phyloP scores from a whole-genome alignment of 1,140 invertebrate genomes.

The Linepithema humile region DNA sequence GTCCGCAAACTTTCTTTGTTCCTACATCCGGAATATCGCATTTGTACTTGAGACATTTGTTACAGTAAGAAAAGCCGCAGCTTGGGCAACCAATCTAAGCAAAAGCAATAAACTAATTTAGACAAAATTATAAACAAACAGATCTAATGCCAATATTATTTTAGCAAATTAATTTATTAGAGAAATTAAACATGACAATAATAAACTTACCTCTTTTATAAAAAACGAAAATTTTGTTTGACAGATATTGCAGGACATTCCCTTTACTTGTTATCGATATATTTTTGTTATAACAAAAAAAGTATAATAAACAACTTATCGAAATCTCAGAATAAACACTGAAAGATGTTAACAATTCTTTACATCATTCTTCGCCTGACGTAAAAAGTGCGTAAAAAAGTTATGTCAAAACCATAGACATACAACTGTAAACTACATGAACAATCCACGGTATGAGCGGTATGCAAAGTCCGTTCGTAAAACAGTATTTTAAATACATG shows the following conservation, averaged over 20 bases:
- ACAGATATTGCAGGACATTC: conserved; percentile 79
- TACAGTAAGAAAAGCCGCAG: conserved; percentile 82
- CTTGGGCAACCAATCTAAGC: conserved; percentile 79
- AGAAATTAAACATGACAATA: neutral
- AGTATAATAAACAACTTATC: neutral
- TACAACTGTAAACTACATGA: too few relatives aligned
- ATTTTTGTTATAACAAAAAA: neutral
- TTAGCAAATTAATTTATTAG: conserved; percentile 55
- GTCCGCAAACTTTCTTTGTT: conserved; percentile 79
- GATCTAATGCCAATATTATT: neutral
- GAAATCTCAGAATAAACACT: neutral
- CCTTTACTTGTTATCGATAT: neutral
- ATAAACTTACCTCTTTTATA: conserved; percentile 76
- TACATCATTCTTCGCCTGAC: neutral
- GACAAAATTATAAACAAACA: neutral
- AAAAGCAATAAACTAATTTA: conserved; percentile 33
- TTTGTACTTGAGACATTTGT: conserved; percentile 82
- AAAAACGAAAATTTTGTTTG: conserved; percentile 79
- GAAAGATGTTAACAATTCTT: neutral
- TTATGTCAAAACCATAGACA: neutral
- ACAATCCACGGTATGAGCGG: too few relatives aligned
- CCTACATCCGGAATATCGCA: conserved; percentile 73
- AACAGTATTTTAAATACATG: too few relatives aligned
- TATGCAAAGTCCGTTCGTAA: too few relatives aligned
- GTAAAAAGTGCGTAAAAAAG: neutral